Percentiles rank a stretch among this genome's conserved stretches.
Conservation (phyloP, 2,797 vertebrate species). For the Diplodus puntazzo region DNA sequence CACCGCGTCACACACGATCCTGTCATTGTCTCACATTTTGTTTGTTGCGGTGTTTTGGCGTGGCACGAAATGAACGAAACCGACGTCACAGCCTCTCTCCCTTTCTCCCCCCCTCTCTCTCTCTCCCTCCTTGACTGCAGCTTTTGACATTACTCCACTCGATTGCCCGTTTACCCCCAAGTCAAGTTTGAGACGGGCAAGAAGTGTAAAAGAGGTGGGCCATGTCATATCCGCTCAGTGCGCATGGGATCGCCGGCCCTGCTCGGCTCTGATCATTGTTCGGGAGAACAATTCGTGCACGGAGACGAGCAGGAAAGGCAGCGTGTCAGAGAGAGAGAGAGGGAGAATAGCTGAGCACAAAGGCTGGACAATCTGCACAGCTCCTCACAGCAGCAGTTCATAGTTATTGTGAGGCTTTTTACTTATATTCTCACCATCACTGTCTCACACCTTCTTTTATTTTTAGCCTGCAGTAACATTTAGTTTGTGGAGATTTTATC, state of each 20-base stretch:
- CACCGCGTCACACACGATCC: conserved; percentile 49
- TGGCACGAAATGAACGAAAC: conserved; percentile 41
- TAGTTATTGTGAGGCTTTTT: neutral
- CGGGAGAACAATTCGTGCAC: conserved; percentile 59
- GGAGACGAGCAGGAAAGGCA: conserved; percentile 60
- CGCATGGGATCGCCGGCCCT: conserved; percentile 54
- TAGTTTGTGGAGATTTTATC: neutral
- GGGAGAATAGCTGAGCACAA: conserved; percentile 72
- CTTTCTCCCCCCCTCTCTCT: neutral
- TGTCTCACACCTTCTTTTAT: too few species aligned
- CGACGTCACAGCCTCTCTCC: neutral
- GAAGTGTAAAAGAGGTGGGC: conserved; percentile 75
- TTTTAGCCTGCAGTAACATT: neutral
- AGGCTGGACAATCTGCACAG: conserved; percentile 4
- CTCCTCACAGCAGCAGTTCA: conserved; percentile 1
- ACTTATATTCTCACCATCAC: neutral
- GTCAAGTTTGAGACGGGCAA: conserved; percentile 76
- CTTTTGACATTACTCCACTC: conserved; percentile 80
- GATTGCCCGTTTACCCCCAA: conserved; percentile 78
- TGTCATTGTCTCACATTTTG: conserved; percentile 65
- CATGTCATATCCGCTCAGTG: conserved; percentile 73
- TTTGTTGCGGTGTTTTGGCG: conserved; percentile 53
- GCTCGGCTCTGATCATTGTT: conserved; percentile 65
- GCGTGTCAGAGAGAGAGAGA: conserved; percentile 23
- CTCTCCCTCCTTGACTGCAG: conserved; percentile 64